Evolutionary conservation across 2,113 vertebrate species (phyloP), one percentile per base, ranked within the genome.

Genomic region (Grammatotria lemairii): DNA sequence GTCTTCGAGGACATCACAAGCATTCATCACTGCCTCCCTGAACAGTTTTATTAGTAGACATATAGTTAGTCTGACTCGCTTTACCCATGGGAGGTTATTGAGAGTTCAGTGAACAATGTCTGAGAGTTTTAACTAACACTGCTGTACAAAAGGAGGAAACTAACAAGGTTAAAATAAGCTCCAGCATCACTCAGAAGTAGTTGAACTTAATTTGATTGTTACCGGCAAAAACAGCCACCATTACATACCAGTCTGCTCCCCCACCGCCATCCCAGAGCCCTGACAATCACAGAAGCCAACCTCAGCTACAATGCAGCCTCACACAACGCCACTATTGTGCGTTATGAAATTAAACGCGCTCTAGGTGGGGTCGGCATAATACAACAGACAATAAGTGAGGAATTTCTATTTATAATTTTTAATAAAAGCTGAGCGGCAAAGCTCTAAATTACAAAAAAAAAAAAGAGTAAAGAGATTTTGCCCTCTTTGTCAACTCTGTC

Each of bases 341-440:
- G 14, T 68, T 26, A 85, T 89, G 82, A 91, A 86, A 89, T 90
- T 49, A 88, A 89, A 88, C 60, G 42, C 53, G 53, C 89, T 89
- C 79, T 60, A 80, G 91, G 93, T 95, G 92, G 93, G 96, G 93
- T 94, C 92, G 85, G 83, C 70, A 92, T 63, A 95, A 95, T 88
- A 94, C 31, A 14, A 21, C 73, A 85, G 91, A 94, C 92, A 95
- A 92, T 95, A 91, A 94, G 26, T 70, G 21, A 68, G 83, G 83
- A 91, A 78, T 90, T 88, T 83, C 80, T 68, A 53, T 40, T 2
- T 89, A 55, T 60, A 7, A 83, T 82, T 92, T 93, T 93, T 93
- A 95, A 95, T 94, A 94, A 95, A 93, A 88, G 85, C n/a, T 38
- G 60, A 90, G 90, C 82, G 85, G 82, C 55, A 1, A 78, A 78